These are phyloP conservation scores for Agonum fuliginosum DNA, from an alignment of 2,888 invertebrate species.

Conservation along the genomic window DNA sequence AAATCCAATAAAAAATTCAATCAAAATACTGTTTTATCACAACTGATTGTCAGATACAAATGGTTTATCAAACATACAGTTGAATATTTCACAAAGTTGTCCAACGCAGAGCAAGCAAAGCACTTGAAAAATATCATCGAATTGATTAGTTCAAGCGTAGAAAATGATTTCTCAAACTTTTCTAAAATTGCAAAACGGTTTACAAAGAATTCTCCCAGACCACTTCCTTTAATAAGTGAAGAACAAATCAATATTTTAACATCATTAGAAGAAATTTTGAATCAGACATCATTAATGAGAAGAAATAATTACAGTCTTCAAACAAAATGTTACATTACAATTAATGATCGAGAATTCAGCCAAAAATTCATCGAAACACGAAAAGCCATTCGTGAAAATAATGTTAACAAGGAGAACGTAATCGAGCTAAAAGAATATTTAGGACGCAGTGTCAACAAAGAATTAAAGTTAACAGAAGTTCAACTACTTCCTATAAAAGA, in stretches of 20 bases:
- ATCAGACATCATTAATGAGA: constrained; percentile 37
- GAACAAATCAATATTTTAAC: constrained; percentile 65
- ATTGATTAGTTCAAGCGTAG: constrained; percentile 66
- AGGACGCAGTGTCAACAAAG: neutral
- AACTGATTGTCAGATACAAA: constrained; percentile 81
- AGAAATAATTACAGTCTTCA: neutral
- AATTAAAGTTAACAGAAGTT: constrained; percentile 24
- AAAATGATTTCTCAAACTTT: constrained; percentile 67
- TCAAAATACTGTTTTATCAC: constrained; percentile 75
- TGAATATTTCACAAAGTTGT: constrained; percentile 64
- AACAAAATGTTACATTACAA: constrained; percentile 29
- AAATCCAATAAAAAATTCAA: constrained; percentile 68
- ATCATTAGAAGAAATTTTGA: constrained; percentile 63
- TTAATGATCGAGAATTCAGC: constrained; percentile 29
- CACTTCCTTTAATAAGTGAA: constrained; percentile 67
- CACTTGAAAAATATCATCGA: constrained; percentile 63
- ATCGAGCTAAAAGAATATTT: neutral
- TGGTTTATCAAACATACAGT: constrained; percentile 83
- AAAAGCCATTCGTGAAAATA: constrained; percentile 16
- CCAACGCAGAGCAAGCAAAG: constrained; percentile 61
- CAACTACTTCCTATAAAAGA: constrained; percentile 52
- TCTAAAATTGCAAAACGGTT: constrained; percentile 68
- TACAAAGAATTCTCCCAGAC: constrained; percentile 66
- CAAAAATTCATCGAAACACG: constrained; percentile 36
- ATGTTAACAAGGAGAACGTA: neutral